Evolutionary conservation across 2,797 vertebrate genomes (phyloP).

Genomic region (Sebastiscus tertius): DNA sequence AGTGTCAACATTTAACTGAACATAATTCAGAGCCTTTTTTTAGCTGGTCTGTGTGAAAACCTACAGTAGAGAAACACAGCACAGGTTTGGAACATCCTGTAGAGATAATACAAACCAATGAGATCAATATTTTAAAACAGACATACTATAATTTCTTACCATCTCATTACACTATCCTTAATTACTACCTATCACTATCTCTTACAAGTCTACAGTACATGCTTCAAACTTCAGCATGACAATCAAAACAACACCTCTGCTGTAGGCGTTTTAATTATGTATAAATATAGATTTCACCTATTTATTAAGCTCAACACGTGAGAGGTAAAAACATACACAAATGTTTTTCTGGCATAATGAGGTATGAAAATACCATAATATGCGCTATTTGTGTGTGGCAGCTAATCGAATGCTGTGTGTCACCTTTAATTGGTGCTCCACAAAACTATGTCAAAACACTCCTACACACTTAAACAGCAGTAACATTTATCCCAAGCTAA

Average conservation of each 20-base stretch:
- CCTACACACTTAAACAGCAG: constrained; percentile 23
- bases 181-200: background rate
- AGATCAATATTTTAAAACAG: background rate
- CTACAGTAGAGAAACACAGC: background rate
- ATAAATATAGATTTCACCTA: background rate
- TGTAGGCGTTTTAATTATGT: background rate
- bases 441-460: constrained; percentile 42
- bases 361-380: background rate
- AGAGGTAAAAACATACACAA: background rate
- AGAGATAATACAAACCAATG: background rate
- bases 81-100: background rate
- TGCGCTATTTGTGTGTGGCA: constrained; percentile 6
- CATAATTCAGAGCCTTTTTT: constrained; percentile 44
- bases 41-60: background rate
- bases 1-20: constrained; percentile 62
- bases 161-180: too few relatives aligned
- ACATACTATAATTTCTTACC: too few relatives aligned
- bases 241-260: background rate
- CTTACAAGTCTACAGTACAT: background rate
- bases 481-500: background rate
- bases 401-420: constrained; percentile 21
- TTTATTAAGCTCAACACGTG: background rate
- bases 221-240: background rate
- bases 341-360: background rate
- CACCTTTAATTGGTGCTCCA: constrained; percentile 46